Percentiles rank a stretch among this genome's conserved stretches.
Evolutionary conservation across 2,888 invertebrate genomes (phyloP).

Genomic region (Chalcosyrphus nemorum): DNA sequence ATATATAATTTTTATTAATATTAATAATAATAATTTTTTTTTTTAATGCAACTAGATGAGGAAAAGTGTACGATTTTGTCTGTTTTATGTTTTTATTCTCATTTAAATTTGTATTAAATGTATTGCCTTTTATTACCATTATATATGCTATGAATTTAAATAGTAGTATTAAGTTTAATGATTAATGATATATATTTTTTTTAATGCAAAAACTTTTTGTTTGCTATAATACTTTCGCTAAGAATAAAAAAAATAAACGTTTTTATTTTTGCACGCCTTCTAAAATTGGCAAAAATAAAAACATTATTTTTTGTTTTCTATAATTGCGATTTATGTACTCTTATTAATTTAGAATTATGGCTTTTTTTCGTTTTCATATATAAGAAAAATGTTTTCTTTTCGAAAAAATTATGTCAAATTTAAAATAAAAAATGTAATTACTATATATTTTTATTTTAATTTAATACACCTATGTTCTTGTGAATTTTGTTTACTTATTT

Average conservation of each 20-base stretch:
- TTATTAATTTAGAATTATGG: slow-evolving; percentile 76
- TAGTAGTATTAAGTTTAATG: slow-evolving; percentile 68
- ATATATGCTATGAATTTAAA: slow-evolving; percentile 69
- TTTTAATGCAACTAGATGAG: slow-evolving; percentile 69
- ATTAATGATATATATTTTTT: slow-evolving; percentile 66
- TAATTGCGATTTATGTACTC: slow-evolving; percentile 70
- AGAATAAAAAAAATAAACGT: slow-evolving; percentile 24
- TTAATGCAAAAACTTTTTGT: slow-evolving; percentile 50
- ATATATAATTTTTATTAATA: slow-evolving; percentile 51
- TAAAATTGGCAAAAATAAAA: slow-evolving; percentile 15
- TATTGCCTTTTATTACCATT: slow-evolving; percentile 74
- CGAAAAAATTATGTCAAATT: slow-evolving; percentile 45
- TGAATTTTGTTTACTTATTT: slow-evolving; percentile 26
- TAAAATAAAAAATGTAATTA: slow-evolving; percentile 51
- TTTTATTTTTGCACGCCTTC: slow-evolving; percentile 17
- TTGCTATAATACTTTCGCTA: slow-evolving; percentile 61
- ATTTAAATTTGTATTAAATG: slow-evolving; percentile 71
- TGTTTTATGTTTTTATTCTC: slow-evolving; percentile 43
- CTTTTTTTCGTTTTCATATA: slow-evolving; percentile 73
- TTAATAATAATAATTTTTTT: slow-evolving; percentile 58
- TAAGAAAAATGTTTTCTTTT: slow-evolving; percentile 65
- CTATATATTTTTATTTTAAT: slow-evolving; percentile 48
- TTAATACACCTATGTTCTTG: slow-evolving; percentile 51
- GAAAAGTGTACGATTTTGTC: slow-evolving; percentile 67
- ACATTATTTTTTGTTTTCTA: slow-evolving; percentile 14